Conservation (phyloP, 2,888 invertebrate genomes). For the Phrixothrix hirtus region DNA sequence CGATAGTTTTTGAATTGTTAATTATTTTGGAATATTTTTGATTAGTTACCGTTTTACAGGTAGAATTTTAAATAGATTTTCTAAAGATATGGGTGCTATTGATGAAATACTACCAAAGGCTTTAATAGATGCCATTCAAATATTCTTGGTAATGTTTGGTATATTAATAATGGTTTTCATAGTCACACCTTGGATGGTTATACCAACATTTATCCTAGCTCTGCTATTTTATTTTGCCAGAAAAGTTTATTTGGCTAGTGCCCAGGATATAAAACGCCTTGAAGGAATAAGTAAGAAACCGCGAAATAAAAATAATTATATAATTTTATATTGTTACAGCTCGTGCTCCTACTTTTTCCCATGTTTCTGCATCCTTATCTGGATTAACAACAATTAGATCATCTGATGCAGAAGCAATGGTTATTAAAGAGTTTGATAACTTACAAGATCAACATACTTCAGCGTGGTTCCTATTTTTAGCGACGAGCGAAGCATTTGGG, state of each 20-base stretch:
- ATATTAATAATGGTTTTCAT: conserved; percentile 73
- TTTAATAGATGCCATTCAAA: conserved; percentile 66
- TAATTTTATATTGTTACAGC: conserved; percentile 58
- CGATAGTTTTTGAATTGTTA: no score
- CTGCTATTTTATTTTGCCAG: conserved; percentile 68
- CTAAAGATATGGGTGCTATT: conserved; percentile 69
- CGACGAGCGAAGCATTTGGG: conserved; percentile 66
- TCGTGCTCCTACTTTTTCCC: conserved; percentile 89
- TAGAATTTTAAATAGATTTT: conserved; percentile 9
- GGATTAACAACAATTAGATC: conserved; percentile 89
- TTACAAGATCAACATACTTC: conserved; percentile 72
- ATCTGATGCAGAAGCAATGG: conserved; percentile 70
- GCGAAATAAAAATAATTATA: neutral
- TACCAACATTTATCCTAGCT: conserved; percentile 66
- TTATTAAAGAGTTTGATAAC: conserved; percentile 74
- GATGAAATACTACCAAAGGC: conserved; percentile 73
- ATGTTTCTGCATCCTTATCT: conserved; percentile 82
- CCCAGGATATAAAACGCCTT: conserved; percentile 72
- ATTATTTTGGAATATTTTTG: neutral
- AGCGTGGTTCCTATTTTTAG: conserved; percentile 64
- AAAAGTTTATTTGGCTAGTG: conserved; percentile 69
- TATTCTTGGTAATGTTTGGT: conserved; percentile 72
- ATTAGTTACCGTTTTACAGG: neutral
- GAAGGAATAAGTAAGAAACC: conserved; percentile 58
- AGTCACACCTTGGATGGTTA: conserved; percentile 69